Percentiles rank a stretch among this genome's conserved stretches.
These are phyloP conservation scores for Nephrotoma guestfalica DNA, from an alignment of 2,888 invertebrate genomes.

Conservation along the genomic window DNA sequence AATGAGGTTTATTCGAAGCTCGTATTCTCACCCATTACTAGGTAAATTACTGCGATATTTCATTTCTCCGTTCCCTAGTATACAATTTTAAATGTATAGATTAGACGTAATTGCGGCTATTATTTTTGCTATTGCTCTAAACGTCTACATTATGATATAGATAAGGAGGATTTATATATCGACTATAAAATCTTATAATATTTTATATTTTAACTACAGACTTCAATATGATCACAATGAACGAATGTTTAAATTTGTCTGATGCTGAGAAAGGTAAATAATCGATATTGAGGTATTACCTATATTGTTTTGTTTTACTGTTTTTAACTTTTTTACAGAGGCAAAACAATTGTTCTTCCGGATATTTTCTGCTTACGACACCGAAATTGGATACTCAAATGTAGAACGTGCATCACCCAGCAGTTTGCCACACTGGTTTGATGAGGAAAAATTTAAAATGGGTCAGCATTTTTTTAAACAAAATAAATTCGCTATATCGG, in stretches of 20 bases:
- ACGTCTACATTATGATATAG: no score
- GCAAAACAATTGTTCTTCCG: not conserved
- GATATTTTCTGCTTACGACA: not conserved
- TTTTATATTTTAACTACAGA: not conserved
- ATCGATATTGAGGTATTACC: not conserved
- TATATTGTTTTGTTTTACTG: not conserved
- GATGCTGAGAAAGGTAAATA: not conserved
- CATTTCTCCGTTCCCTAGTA: no score
- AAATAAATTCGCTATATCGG: slow-evolving; percentile 46
- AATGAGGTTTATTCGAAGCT: no score
- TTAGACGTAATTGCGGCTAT: no score
- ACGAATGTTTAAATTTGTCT: not conserved
- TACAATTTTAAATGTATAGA: no score
- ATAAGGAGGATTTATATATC: no score
- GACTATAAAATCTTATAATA: not conserved
- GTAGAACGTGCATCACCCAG: not conserved
- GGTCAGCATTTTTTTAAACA: slow-evolving; percentile 54
- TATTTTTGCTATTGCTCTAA: no score
- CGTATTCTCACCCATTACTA: no score
- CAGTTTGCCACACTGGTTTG: slow-evolving; percentile 12
- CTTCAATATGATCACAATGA: not conserved
- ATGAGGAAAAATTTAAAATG: slow-evolving; percentile 11
- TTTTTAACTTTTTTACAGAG: not conserved
- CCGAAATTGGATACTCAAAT: not conserved
- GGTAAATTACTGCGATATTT: no score